phyloP scores from a whole-genome alignment of 2,797 vertebrate species.

The Etheostoma nigrum region DNA sequence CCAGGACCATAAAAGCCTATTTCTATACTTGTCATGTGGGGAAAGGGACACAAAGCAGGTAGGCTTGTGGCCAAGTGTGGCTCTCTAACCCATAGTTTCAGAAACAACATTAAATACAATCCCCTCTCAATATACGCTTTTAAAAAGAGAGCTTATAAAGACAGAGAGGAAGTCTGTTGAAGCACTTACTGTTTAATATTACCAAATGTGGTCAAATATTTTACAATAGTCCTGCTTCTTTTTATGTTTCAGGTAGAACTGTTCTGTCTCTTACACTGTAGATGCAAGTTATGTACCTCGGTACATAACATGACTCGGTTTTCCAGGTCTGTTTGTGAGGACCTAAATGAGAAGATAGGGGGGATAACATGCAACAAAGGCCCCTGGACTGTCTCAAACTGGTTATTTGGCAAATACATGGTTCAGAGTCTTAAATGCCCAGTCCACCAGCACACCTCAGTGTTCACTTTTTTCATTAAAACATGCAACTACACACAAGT shows the following conservation, averaged over 20 bases:
- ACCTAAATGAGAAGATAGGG: not conserved
- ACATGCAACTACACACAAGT: not conserved
- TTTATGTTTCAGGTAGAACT: not conserved
- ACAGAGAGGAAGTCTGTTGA: constrained; percentile 19
- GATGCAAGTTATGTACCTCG: not conserved
- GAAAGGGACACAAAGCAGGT: constrained; percentile 45
- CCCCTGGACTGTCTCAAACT: not conserved
- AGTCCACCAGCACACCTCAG: not conserved
- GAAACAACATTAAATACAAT: constrained; percentile 38
- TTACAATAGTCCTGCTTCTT: not conserved
- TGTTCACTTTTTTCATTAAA: not conserved
- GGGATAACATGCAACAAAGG: not conserved
- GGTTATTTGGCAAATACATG: not conserved
- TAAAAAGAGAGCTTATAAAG: constrained; percentile 24
- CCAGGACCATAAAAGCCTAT: constrained; percentile 61
- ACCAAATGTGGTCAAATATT: constrained; percentile 17
- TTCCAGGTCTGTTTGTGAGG: not conserved
- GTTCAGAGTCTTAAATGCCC: not conserved
- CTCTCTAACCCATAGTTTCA: constrained; percentile 25
- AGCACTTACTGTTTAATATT: constrained; percentile 21
- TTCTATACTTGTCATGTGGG: constrained; percentile 52
- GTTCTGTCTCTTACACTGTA: not conserved
- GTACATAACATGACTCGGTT: no score
- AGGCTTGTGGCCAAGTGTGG: constrained; percentile 38
- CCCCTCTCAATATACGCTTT: not conserved